These are phyloP conservation scores for Emmelina monodactyla DNA, from an alignment of 2,888 invertebrate genomes.

Conservation along the genomic window DNA sequence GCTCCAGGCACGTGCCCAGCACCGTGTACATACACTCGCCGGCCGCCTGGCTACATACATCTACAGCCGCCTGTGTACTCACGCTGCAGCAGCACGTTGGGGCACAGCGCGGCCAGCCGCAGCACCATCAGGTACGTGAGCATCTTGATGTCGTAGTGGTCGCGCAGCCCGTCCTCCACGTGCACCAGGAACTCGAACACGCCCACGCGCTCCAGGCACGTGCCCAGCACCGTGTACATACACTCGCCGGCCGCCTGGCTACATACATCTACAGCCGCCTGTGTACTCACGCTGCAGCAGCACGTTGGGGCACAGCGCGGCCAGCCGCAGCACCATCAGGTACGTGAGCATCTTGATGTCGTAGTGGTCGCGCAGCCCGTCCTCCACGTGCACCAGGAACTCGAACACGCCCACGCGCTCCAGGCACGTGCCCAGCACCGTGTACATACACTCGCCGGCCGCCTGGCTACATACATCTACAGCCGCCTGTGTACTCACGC, in stretches of 20 bases:
- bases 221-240: conserved; percentile 98
- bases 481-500: too few relatives aligned
- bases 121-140: conserved; percentile 98
- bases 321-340: conserved; percentile 94
- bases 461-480: too few relatives aligned
- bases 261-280: too few relatives aligned
- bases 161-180: conserved; percentile 93
- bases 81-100: conserved; percentile 93
- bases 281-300: conserved; percentile 90
- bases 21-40: conserved; percentile 99
- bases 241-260: conserved; percentile 98
- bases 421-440: conserved; percentile 92
- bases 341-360: conserved; percentile 99
- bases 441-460: conserved; percentile 99
- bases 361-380: conserved; percentile 91
- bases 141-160: conserved; percentile 97
- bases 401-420: conserved; percentile 96
- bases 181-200: conserved; percentile 97
- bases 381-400: conserved; percentile 96
- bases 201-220: conserved; percentile 94
- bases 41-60: conserved; percentile 98
- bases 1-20: conserved; percentile 93
- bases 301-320: conserved; percentile 91
- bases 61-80: too few relatives aligned
- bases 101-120: conserved; percentile 90